phyloP scores from a whole-genome alignment of 2,797 vertebrate genomes.

The Hoplostethus atlanticus region DNA sequence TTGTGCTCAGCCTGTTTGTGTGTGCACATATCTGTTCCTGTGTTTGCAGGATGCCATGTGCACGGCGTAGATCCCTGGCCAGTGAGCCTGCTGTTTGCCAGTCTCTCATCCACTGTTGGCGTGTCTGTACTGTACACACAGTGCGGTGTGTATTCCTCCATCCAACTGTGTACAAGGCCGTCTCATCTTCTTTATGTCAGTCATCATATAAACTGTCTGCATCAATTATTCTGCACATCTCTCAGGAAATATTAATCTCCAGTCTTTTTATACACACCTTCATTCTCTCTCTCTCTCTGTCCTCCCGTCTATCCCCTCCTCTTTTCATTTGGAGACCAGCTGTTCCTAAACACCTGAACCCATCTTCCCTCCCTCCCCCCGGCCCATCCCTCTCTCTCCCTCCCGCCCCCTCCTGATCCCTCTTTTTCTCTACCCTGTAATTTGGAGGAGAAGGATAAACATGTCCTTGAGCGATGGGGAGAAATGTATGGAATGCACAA shows the following conservation, averaged over 20 bases:
- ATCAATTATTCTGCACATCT: conserved; percentile 60
- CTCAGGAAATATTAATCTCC: conserved; percentile 69
- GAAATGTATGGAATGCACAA: conserved; percentile 80
- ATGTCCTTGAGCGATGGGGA: conserved; percentile 73
- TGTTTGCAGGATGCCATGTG: conserved; percentile 55
- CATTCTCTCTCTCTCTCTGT: conserved; percentile 27
- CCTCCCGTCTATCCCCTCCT: conserved; percentile 30
- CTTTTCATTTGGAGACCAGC: conserved; percentile 73
- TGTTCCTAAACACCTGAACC: conserved; percentile 84
- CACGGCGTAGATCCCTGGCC: conserved; percentile 49
- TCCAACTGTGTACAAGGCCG: conserved; percentile 29
- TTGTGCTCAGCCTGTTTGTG: conserved; percentile 13
- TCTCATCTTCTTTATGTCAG: conserved; percentile 47
- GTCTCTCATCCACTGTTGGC: conserved; percentile 52
- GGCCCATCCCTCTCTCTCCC: conserved; percentile 16
- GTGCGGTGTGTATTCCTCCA: conserved; percentile 9
- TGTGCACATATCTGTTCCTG: conserved; percentile 25
- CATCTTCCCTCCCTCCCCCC: conserved; percentile 36
- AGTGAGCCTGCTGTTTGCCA: conserved; percentile 53
- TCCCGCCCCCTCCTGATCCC: conserved; percentile 21
- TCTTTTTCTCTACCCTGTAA: conserved; percentile 72
- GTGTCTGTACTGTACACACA: conserved; percentile 52
- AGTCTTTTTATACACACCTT: conserved; percentile 33
- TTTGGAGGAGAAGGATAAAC: conserved; percentile 77
- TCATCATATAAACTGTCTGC: conserved; percentile 53